A percentile compares a stretch with the other conserved stretches of the same genome.
Evolutionary conservation across 35 echinoderm and acorn worm species (phyloP).

Genomic region (Apostichopus parvimensis): DNA sequence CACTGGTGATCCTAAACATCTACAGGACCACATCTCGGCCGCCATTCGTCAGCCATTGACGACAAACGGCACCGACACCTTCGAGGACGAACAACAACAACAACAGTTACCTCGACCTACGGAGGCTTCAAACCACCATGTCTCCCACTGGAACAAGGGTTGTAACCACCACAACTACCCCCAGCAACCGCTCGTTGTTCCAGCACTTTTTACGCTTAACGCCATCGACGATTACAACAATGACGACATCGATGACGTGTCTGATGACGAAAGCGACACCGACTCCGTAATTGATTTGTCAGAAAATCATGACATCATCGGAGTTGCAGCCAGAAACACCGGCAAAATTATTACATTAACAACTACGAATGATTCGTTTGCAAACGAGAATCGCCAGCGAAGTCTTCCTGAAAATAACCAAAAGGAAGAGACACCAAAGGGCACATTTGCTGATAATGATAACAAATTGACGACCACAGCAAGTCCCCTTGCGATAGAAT

Average conservation of each 20-base stretch:
- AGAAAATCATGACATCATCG: too few relatives aligned
- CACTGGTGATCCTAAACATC: too few relatives aligned
- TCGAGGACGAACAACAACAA: not conserved
- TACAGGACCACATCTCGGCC: too few relatives aligned
- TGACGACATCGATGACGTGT: not conserved
- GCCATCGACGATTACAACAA: not conserved
- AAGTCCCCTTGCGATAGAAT: not conserved
- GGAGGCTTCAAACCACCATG: not conserved
- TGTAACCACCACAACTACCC: not conserved
- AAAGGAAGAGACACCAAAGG: too few relatives aligned
- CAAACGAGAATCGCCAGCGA: too few relatives aligned
- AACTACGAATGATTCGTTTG: too few relatives aligned
- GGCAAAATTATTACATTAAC: too few relatives aligned
- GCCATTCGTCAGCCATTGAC: too few relatives aligned
- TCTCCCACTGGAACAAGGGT: not conserved
- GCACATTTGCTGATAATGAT: too few relatives aligned
- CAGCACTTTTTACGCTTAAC: not conserved
- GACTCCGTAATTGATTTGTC: too few relatives aligned
- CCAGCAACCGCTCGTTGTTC: not conserved
- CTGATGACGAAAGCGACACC: slow-evolving; percentile 5
- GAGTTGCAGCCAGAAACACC: too few relatives aligned
- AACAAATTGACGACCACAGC: not conserved
- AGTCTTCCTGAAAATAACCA: too few relatives aligned
- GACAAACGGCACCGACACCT: not conserved
- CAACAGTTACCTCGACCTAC: not conserved